Conservation (phyloP, 23 tunicate species). For the Diplosoma virens region DNA sequence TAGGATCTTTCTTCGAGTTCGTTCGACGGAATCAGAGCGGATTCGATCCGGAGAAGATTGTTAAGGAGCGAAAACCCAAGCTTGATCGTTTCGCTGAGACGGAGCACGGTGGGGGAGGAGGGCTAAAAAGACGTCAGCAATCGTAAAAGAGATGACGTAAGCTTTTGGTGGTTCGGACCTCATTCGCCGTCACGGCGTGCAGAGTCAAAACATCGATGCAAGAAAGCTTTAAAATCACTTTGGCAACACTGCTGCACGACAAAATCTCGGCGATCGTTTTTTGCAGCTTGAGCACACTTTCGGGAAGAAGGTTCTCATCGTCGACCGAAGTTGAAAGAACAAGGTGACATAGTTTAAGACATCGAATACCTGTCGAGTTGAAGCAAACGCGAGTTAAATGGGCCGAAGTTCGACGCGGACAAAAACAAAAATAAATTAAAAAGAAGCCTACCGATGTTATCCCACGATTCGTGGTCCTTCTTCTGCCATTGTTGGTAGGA, state of each 20-base stretch:
- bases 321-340: slow-evolving; percentile 31
- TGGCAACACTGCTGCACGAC: slow-evolving; percentile 43
- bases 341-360: slow-evolving; percentile 58
- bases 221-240: slow-evolving; percentile 49
- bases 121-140: slow-evolving; percentile 40
- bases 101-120: slow-evolving; percentile 14
- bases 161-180: slow-evolving; percentile 7
- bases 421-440: no score
- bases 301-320: background rate
- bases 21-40: background rate
- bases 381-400: no score
- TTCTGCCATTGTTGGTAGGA: slow-evolving; percentile 64
- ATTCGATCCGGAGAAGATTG: slow-evolving; percentile 57
- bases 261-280: slow-evolving; percentile 14
- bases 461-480: slow-evolving; percentile 49
- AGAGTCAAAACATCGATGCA: slow-evolving; percentile 46
- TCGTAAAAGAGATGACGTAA: background rate
- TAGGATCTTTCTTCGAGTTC: slow-evolving; percentile 7
- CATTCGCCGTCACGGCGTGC: slow-evolving; percentile 52
- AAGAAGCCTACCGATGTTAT: slow-evolving; percentile 67
- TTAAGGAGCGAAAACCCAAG: slow-evolving; percentile 75
- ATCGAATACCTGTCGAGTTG: slow-evolving; percentile 55
- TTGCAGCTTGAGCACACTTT: slow-evolving; percentile 4
- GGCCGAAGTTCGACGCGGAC: no score
- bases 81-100: slow-evolving; percentile 41